These are phyloP conservation scores for Bovichtus variegatus DNA, from an alignment of 2,797 vertebrate genomes.

Conservation along the genomic window DNA sequence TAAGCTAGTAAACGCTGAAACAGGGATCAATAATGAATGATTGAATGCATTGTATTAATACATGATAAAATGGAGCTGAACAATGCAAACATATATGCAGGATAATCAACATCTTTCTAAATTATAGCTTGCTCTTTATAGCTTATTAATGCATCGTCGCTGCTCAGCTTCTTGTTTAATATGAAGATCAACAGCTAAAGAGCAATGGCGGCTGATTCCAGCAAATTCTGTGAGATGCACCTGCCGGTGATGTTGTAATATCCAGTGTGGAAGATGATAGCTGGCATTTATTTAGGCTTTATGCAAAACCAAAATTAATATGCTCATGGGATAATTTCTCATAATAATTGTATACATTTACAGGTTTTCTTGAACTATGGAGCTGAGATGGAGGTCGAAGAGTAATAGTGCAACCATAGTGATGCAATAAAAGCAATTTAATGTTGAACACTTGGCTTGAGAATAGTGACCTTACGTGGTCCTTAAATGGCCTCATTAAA, in stretches of 20 bases:
- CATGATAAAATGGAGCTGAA: neutral
- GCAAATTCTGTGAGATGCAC: slow-evolving; percentile 86
- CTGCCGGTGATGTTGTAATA: slow-evolving; percentile 76
- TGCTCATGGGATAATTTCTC: neutral
- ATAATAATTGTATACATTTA: neutral
- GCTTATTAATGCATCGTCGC: neutral
- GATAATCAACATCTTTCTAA: neutral
- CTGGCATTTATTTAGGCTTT: neutral
- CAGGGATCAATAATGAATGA: neutral
- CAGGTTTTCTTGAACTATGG: neutral
- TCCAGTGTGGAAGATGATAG: slow-evolving; percentile 8
- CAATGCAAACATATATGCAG: neutral
- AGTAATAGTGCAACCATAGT: neutral
- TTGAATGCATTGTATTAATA: neutral
- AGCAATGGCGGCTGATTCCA: slow-evolving; percentile 87
- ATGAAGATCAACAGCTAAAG: slow-evolving; percentile 1
- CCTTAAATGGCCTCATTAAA: neutral
- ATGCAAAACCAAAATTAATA: neutral
- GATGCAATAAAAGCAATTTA: slow-evolving; percentile 5
- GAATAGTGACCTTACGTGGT: slow-evolving; percentile 8
- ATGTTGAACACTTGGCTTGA: neutral
- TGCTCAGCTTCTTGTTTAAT: slow-evolving; percentile 3
- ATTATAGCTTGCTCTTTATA: neutral
- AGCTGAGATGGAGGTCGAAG: neutral
- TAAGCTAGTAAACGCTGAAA: neutral